A percentile compares a stretch with the other conserved stretches of the same genome.
Evolutionary conservation across 2,797 vertebrate species (phyloP).

Genomic region (Erithacus rubecula): DNA sequence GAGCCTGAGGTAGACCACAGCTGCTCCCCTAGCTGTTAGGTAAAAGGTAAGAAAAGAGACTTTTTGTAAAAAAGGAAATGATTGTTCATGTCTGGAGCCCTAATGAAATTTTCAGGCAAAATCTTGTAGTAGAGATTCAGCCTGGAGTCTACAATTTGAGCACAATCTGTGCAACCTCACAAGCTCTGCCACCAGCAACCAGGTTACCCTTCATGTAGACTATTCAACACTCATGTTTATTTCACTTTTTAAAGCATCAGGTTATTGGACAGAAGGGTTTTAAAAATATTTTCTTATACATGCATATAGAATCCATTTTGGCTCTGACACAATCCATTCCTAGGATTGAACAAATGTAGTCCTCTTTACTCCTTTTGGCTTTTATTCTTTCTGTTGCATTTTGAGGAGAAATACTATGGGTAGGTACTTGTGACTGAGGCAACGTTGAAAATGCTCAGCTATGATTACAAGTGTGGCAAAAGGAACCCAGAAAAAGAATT

Average conservation of each 20-base stretch:
- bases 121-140: background rate
- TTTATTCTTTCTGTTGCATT: background rate
- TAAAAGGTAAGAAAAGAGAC: background rate
- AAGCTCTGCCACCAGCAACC: background rate
- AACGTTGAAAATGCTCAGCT: background rate
- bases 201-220: background rate
- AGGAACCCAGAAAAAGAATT: background rate
- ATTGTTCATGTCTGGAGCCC: background rate
- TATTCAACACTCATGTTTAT: background rate
- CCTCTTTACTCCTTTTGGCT: background rate
- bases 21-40: background rate
- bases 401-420: background rate
- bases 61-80: background rate
- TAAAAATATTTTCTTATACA: background rate
- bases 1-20: background rate
- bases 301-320: background rate
- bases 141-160: background rate
- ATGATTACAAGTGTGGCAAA: background rate
- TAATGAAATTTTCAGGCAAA: background rate
- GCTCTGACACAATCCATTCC: background rate
- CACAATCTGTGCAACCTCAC: background rate
- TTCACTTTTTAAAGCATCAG: background rate
- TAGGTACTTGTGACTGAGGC: background rate
- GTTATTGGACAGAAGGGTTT: background rate
- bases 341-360: background rate